Percentiles rank a stretch among this genome's conserved stretches.
phyloP scores from a whole-genome alignment of 2,797 vertebrate species.

The Coccyzus lansbergi region DNA sequence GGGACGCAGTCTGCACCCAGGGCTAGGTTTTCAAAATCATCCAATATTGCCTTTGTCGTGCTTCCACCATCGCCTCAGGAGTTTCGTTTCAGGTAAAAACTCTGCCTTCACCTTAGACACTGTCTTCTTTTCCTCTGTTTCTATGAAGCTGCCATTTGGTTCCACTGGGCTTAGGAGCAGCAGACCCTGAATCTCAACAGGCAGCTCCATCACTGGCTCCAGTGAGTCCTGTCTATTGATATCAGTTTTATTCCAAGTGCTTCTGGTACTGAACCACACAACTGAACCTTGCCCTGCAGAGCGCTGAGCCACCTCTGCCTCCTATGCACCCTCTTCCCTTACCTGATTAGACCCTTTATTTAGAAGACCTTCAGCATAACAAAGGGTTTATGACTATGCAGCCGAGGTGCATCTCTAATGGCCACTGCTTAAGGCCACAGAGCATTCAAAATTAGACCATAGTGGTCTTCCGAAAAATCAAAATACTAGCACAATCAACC shows the following conservation, averaged over 20 bases:
- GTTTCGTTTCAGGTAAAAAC: background rate
- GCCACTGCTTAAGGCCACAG: background rate
- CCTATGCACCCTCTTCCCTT: background rate
- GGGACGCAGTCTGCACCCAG: background rate
- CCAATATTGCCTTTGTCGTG: background rate
- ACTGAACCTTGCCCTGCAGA: background rate
- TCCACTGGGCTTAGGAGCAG: background rate
- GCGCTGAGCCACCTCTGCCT: background rate
- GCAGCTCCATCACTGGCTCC: background rate
- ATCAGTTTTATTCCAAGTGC: background rate
- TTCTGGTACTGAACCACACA: background rate
- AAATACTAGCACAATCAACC: background rate
- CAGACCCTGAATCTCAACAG: fast-evolving
- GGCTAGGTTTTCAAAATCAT: background rate
- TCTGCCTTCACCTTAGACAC: background rate
- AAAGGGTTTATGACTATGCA: background rate
- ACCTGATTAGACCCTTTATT: background rate
- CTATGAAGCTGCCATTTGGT: background rate
- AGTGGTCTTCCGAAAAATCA: background rate
- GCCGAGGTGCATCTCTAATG: background rate
- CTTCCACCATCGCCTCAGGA: background rate
- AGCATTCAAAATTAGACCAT: background rate
- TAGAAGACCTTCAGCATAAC: background rate
- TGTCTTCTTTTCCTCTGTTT: background rate
- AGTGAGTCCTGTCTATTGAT: fast-evolving